Conservation (phyloP, 30 jellyfish, hydroid and myxozoan genomes). For the Cassiopea andromeda region DNA sequence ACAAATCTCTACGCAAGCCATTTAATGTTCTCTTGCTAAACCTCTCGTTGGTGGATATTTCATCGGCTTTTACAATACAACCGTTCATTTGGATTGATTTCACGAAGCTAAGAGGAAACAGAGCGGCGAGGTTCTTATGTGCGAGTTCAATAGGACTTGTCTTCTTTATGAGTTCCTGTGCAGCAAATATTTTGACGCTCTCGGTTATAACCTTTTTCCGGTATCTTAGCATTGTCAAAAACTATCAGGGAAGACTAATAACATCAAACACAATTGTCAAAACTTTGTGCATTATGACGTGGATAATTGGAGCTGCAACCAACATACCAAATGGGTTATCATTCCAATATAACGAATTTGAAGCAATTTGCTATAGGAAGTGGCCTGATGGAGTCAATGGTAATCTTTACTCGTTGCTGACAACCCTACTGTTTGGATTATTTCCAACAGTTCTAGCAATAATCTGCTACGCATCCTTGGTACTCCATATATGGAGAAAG, state of each 20-base stretch:
- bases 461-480: neutral
- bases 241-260: neutral
- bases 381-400: slow-evolving; percentile 12
- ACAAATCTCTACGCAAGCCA: neutral
- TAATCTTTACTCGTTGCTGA: neutral
- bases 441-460: neutral
- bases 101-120: neutral
- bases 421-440: neutral
- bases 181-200: neutral
- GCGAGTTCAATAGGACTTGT: neutral
- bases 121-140: neutral
- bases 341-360: neutral
- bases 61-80: neutral
- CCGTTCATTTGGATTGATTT: slow-evolving; percentile 11
- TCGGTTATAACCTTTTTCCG: neutral
- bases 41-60: neutral
- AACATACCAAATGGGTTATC: too few relatives aligned
- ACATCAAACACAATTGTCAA: neutral
- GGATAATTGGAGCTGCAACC: neutral
- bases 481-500: neutral
- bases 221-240: neutral
- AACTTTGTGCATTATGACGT: neutral
- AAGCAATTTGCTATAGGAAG: neutral
- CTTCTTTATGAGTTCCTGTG: neutral
- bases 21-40: neutral